Percentiles rank a stretch among this genome's conserved stretches.
phyloP scores from a whole-genome alignment of 2,113 vertebrate genomes.

The human region DNA sequence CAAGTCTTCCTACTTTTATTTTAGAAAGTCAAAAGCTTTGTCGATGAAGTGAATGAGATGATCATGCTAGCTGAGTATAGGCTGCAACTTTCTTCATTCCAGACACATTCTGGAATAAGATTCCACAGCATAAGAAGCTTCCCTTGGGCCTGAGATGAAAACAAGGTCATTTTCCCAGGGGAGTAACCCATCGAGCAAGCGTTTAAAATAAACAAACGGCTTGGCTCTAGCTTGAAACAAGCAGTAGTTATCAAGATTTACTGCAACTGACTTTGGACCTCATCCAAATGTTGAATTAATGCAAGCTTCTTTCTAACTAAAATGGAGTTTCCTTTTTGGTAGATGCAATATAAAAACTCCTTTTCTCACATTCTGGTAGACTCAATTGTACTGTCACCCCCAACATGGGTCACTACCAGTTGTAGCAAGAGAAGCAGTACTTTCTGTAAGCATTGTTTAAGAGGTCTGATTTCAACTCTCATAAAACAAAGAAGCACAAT shows the following conservation, averaged over 20 bases:
- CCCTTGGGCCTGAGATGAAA: conserved; percentile 70
- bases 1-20: neutral
- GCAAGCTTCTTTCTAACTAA: conserved; percentile 57
- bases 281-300: conserved; percentile 62
- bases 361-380: conserved; percentile 42
- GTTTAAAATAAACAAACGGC: conserved; percentile 74
- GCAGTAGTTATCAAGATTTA: conserved; percentile 69
- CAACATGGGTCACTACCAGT: neutral
- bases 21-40: neutral
- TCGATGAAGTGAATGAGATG: neutral
- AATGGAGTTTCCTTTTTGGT: conserved; percentile 53
- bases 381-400: neutral
- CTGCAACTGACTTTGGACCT: conserved; percentile 56
- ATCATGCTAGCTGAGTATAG: neutral
- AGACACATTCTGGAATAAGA: conserved; percentile 58
- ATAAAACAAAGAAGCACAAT: neutral
- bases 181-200: conserved; percentile 63
- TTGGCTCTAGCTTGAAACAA: conserved; percentile 56
- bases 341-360: conserved; percentile 19
- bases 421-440: neutral
- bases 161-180: conserved; percentile 77
- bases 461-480: neutral
- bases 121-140: conserved; percentile 66
- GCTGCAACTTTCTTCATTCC: conserved; percentile 10
- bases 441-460: neutral